Evolutionary conservation across 2,797 vertebrate species (phyloP).

Genomic region (Sebastes hubbsi): DNA sequence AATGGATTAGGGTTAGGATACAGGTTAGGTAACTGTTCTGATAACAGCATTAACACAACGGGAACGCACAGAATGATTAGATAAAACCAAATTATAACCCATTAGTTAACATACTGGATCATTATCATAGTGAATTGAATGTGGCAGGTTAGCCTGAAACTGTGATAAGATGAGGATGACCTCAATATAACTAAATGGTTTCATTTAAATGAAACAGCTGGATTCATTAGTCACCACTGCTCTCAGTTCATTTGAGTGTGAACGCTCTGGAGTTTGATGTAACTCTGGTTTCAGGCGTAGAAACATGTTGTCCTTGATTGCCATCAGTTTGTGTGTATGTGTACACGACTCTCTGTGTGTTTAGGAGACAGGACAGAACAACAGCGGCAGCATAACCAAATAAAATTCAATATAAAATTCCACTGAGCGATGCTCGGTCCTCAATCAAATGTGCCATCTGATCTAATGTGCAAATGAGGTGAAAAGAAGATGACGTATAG

Average conservation of each 20-base stretch:
- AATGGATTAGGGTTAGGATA: constrained; percentile 16
- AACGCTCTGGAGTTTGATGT: background rate
- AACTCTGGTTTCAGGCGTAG: background rate
- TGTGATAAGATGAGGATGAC: constrained; percentile 18
- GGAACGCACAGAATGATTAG: background rate
- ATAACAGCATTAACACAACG: constrained; percentile 15
- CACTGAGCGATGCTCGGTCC: background rate
- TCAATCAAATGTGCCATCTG: background rate
- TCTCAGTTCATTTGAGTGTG: background rate
- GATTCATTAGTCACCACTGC: background rate
- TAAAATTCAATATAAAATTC: constrained; percentile 41
- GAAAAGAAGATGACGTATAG: background rate
- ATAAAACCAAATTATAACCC: constrained; percentile 28
- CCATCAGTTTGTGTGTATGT: background rate
- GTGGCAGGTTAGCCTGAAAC: background rate
- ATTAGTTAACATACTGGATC: background rate
- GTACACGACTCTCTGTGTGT: background rate
- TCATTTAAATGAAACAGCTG: constrained; percentile 15
- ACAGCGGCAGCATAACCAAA: background rate
- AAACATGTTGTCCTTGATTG: background rate
- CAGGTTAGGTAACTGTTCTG: constrained; percentile 39
- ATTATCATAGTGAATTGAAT: constrained; percentile 7
- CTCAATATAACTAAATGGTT: constrained; percentile 26
- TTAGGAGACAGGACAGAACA: background rate
- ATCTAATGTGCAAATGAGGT: background rate